Percentiles rank a stretch among this genome's conserved stretches.
These are phyloP conservation scores for Drosophila virilis DNA, from an alignment of 1,140 invertebrate genomes.

Conservation along the genomic window DNA sequence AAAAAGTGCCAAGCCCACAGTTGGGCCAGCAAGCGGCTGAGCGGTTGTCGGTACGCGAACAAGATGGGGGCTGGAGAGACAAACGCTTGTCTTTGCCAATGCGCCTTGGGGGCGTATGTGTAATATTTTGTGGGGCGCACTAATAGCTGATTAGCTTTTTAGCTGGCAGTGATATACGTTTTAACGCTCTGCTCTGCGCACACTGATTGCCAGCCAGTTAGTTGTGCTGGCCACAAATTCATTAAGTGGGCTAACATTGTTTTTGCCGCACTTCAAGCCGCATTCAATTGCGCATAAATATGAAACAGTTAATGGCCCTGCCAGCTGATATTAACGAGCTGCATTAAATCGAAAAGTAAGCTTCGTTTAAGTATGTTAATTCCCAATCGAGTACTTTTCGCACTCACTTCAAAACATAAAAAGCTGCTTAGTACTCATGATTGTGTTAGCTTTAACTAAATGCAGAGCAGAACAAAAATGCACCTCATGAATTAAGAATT, in stretches of 20 bases:
- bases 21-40: background rate
- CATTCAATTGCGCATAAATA: constrained; percentile 35
- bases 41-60: background rate
- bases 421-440: too few species aligned
- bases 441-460: background rate
- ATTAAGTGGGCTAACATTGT: constrained; percentile 23
- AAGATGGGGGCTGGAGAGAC: background rate
- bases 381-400: background rate
- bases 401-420: background rate
- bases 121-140: constrained; percentile 51
- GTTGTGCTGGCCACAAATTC: constrained; percentile 28
- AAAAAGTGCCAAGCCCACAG: constrained; percentile 44
- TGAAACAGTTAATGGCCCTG: constrained; percentile 4
- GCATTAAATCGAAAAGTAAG: background rate
- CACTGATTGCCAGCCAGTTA: constrained; percentile 42
- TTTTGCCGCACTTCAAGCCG: background rate
- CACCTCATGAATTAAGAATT: too few species aligned
- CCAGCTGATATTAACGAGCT: constrained; percentile 17
- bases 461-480: background rate
- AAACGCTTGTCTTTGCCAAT: background rate
- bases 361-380: background rate
- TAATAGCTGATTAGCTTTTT: constrained; percentile 55
- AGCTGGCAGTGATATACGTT: constrained; percentile 45
- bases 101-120: constrained; percentile 41
- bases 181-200: background rate